Evolutionary conservation across 2,888 invertebrate genomes (phyloP), one percentile per base, ranked within the genome.

Genomic region (Sericinus montela): DNA sequence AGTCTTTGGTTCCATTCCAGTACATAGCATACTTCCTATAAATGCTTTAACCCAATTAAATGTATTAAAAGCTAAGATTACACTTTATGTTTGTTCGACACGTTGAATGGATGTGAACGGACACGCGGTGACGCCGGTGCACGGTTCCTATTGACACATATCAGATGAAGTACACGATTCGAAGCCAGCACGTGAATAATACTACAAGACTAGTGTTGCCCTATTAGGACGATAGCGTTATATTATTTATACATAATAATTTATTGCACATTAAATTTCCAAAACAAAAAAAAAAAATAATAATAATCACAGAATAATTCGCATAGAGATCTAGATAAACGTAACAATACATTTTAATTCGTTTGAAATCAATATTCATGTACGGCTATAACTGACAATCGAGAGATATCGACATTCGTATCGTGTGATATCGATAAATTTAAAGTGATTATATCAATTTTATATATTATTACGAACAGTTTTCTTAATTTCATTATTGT

Each of bases 1-100:
- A 84, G 83, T 84, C 84, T 84, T 85, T 84, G 83, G 81, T 81
- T 80, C 70, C 73, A 70, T 74, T 75, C 75, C 75, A 81, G 77
- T 80, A 72, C 76, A 68, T 73, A 73, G 76, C 73, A 69, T 70
- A 60, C 59, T 54, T 63, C 51, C 16, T 48, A 66, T 74, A 72
- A 75, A 75, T 72, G 73, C 72, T 69, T 72, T 63, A 49, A 53
- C 63, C 62, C 69, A 60, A 67, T 63, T 62, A 34, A 28, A 45
- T 66, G 63, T 62, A 57, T 36, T 64, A 61, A 65, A 64, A 60
- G 52, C 58, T 61, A 58, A 54, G 53, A 59, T 60, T 55, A n/a
- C n/a, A n/a, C n/a, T n/a, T n/a, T n/a, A 52, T 53, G 54, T 64
- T 78, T 76, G 73, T 75, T 75, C 75, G 63, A 64, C 57, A 11